These are phyloP conservation scores for Drosophila atripex DNA, from an alignment of 2,888 invertebrate species.

Conservation along the genomic window DNA sequence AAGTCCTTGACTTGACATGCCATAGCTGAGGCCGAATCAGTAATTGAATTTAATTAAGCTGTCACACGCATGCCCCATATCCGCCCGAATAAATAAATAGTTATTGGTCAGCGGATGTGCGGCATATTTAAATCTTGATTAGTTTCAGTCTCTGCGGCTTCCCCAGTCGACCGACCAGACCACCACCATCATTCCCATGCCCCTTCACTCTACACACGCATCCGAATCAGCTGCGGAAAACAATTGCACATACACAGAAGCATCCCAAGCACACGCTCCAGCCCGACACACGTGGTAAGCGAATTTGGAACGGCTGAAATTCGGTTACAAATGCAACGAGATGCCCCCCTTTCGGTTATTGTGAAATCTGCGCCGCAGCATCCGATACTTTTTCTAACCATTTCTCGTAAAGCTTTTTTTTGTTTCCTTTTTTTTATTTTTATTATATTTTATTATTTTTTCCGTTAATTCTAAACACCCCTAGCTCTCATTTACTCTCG, in stretches of 20 bases:
- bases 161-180: background rate
- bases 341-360: slow-evolving; percentile 34
- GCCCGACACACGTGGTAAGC: slow-evolving; percentile 67
- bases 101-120: slow-evolving; percentile 64
- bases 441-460: slow-evolving; percentile 30
- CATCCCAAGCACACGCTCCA: slow-evolving; percentile 19
- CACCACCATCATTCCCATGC: background rate
- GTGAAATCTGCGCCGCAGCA: slow-evolving; percentile 74
- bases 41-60: slow-evolving; percentile 20
- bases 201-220: slow-evolving; percentile 11
- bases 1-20: slow-evolving; percentile 23
- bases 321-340: slow-evolving; percentile 53
- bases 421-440: background rate
- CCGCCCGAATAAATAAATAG: slow-evolving; percentile 21
- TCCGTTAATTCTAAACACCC: slow-evolving; percentile 39
- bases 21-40: background rate
- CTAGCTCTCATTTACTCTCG: slow-evolving; percentile 39
- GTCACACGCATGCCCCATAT: slow-evolving; percentile 18
- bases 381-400: slow-evolving; percentile 52
- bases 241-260: slow-evolving; percentile 29
- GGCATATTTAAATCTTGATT: slow-evolving; percentile 58
- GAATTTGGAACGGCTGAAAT: slow-evolving; percentile 67
- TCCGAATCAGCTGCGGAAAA: slow-evolving; percentile 37
- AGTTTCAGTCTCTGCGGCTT: slow-evolving; percentile 8
- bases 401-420: slow-evolving; percentile 18